Conservation (phyloP, 2,888 invertebrate genomes). For the Girardia tigrina region DNA sequence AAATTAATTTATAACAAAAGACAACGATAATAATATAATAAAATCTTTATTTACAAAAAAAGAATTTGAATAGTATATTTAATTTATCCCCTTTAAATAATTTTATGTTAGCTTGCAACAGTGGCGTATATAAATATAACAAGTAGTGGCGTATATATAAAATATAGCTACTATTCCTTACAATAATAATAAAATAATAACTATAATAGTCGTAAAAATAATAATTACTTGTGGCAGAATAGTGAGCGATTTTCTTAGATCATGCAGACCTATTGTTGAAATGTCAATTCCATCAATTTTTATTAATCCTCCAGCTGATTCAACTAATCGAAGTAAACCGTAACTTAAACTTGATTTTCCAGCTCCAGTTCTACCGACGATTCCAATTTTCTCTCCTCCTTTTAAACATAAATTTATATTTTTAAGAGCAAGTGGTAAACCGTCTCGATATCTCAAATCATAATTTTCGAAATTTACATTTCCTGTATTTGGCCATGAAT, state of each 20-base stretch:
- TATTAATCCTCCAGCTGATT: slow-evolving; percentile 43
- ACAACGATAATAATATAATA: no score
- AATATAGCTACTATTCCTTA: no score
- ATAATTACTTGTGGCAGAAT: slow-evolving; percentile 45
- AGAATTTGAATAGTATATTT: no score
- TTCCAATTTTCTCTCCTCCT: slow-evolving; percentile 46
- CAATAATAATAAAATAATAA: no score
- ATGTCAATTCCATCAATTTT: slow-evolving; percentile 42
- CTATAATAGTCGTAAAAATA: no score
- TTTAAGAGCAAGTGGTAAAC: slow-evolving; percentile 44
- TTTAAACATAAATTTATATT: slow-evolving; percentile 42
- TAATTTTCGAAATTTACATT: slow-evolving; percentile 42
- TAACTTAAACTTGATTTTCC: slow-evolving; percentile 46
- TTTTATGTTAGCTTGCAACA: no score
- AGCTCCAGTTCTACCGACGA: slow-evolving; percentile 48
- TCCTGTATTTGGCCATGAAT: slow-evolving; percentile 45
- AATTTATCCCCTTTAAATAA: no score
- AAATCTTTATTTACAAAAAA: no score
- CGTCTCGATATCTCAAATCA: slow-evolving; percentile 44
- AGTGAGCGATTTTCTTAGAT: slow-evolving; percentile 42
- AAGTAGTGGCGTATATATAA: no score
- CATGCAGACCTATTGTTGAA: slow-evolving; percentile 40
- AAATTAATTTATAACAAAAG: no score
- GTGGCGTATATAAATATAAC: no score
- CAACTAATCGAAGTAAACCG: slow-evolving; percentile 44